Evolutionary conservation across 2,113 vertebrate species (phyloP), one percentile per base, ranked within the genome.

Genomic region (Saccopteryx bilineata): DNA sequence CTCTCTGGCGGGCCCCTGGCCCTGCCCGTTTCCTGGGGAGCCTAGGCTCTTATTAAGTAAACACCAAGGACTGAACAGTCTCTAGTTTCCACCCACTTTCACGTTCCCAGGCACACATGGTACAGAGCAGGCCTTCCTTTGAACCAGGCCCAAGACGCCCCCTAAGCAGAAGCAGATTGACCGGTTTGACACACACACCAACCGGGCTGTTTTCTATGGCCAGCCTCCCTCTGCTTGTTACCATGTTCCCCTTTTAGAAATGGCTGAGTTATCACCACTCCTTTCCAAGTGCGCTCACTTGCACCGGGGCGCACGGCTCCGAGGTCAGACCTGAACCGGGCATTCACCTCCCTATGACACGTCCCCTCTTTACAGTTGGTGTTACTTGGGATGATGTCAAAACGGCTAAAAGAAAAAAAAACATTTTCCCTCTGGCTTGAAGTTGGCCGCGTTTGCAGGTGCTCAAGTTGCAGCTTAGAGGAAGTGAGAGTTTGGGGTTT

Each of bases 201-300:
- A 26, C 5, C 0, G 33, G 72, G 23, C 95, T 96, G 61, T 97
- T 97, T 93, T 93, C 91, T 52, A 21, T 74, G 94, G 95, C 93
- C 81, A 75, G 75, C 83, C 61, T 58, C 93, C 75, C 66, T 14
- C 26, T 4, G 39, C 56, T 63, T 84, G 83, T 95, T 96, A 94
- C 82, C 97, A 63, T 91, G 94, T 87, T 90, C 84, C 84, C 18
- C 31, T 95, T 96, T 96, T 93, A 97, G 95, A 97, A 96, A 96
- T 24, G 89, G 90, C 95, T 95, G 93, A 97, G 86, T 56, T 94
- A 28, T 85, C 89, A 26, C 3, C 21, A 58, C 56, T 93, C 66
- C 79, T 92, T 68, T 93, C 94, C 93, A 95, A 81, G 50, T 80
- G 80, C 87, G 50, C 88, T 72, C 63, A 12, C 31, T 17, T 2